Evolutionary conservation across 2,113 vertebrate species (phyloP).

Genomic region (Rissa tridactyla): DNA sequence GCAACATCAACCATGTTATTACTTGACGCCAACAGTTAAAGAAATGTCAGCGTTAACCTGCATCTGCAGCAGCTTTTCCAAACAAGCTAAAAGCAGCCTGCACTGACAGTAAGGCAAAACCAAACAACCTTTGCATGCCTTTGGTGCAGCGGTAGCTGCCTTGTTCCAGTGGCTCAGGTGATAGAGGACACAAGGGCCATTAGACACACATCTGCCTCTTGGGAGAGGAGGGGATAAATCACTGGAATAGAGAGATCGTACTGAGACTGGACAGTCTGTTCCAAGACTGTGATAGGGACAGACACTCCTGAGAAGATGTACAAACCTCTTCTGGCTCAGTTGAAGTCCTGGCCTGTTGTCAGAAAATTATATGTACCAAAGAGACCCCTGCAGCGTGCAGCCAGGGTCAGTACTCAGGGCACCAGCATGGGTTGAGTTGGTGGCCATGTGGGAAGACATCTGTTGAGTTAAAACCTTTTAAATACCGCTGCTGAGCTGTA

Average conservation of each 20-base stretch:
- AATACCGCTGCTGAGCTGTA: neutral
- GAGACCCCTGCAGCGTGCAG: neutral
- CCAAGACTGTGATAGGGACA: neutral
- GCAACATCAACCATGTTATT: constrained; percentile 25
- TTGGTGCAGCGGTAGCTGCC: neutral
- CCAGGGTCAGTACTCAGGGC: neutral
- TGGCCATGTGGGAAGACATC: neutral
- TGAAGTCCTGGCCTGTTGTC: neutral
- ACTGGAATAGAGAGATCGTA: neutral
- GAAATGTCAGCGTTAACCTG: constrained; percentile 18
- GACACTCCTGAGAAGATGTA: neutral
- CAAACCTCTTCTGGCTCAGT: neutral
- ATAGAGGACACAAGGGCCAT: neutral
- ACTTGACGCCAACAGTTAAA: neutral
- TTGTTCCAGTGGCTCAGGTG: neutral
- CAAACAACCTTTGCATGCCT: neutral
- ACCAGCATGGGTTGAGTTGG: neutral
- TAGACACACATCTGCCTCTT: neutral
- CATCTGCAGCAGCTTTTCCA: neutral
- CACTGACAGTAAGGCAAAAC: neutral
- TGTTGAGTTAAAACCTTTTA: constrained; percentile 37
- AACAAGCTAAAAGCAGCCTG: neutral
- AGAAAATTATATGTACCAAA: neutral
- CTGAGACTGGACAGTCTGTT: neutral
- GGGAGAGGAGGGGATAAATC: neutral